Conservation (phyloP, 2,888 invertebrate species). For the Microctonus hyperodae region DNA sequence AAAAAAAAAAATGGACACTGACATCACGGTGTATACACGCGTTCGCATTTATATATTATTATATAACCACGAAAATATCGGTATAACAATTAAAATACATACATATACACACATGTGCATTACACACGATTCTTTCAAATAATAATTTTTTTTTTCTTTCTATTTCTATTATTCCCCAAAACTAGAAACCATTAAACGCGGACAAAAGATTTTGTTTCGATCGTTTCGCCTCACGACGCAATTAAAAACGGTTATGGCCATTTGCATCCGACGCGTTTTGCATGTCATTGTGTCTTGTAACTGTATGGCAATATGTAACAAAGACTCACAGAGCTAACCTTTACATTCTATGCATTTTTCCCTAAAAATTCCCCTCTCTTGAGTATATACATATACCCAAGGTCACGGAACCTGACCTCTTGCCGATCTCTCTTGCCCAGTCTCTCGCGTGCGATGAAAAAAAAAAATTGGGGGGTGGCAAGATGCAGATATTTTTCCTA, state of each 20-base stretch:
- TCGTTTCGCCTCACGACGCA: constrained; percentile 46
- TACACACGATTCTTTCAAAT: not conserved
- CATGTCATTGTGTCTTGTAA: constrained; percentile 52
- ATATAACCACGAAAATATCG: constrained; percentile 42
- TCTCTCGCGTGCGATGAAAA: constrained; percentile 22
- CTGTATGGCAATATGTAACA: not conserved
- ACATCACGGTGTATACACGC: constrained; percentile 29
- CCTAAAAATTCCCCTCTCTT: constrained; percentile 49
- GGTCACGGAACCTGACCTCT: constrained; percentile 55
- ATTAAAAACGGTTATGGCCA: constrained; percentile 55
- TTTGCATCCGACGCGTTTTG: constrained; percentile 54
- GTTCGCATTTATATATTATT: constrained; percentile 37
- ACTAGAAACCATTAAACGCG: constrained; percentile 49
- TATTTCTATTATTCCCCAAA: too few relatives aligned
- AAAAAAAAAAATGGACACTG: constrained; percentile 35
- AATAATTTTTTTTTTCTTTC: constrained; percentile 2
- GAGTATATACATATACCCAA: constrained; percentile 44
- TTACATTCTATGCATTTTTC: constrained; percentile 47
- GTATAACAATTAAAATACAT: constrained; percentile 49
- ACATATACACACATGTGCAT: constrained; percentile 2
- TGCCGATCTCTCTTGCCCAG: constrained; percentile 32
- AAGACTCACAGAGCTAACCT: constrained; percentile 4
- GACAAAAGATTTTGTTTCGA: constrained; percentile 45
- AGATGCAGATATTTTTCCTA: constrained; percentile 48
- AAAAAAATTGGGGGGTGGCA: constrained; percentile 35